Evolutionary conservation across 1,140 invertebrate genomes (phyloP), one percentile per base, ranked within the genome.

Genomic region (Archivesica marissinica): DNA sequence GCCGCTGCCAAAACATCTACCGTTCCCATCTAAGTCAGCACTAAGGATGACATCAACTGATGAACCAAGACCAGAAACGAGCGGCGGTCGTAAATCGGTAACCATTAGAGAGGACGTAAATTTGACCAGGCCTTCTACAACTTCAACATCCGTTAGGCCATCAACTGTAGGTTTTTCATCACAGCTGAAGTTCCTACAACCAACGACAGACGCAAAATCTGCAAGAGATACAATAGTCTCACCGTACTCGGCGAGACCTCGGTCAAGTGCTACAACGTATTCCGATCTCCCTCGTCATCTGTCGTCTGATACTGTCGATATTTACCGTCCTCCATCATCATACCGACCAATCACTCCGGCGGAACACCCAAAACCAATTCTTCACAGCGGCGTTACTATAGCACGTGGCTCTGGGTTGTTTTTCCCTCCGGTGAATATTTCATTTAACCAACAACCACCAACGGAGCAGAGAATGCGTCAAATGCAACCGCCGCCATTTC

Each of bases 101-200:
- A 83, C 68, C 17, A 83, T 83, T 23, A 50, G 30, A 33, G 80
- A 83, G 35, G 76, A 78, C 20, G 76, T 7, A 41, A 64, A 74
- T 59, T 30, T 68, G 17, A 66, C 56, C 0, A 20, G 79, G 38
- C 79, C 66, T 0, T 70, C 52, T 15, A 81, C 79, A 7, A 23
- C 80, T 0, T 25, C 61, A 20, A 44, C 77, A 25, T 20, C 0
- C 2, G 20, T 64, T 11, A 20, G 77, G 23, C 77, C 77, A 33
- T 25, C 54, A 17, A 76, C 74, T 38, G 74, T 39, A 25, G 74
- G 50, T 0, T 66, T n/a, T 28, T 41, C 52, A 11, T 33, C 47
- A 6, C 25, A 15, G 13, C 17, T 44, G 20, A 13, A 28, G 1
- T 39, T 39, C 25, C 11, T 28, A 2, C 38, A 41, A 23, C 78